phyloP scores from a whole-genome alignment of 2,113 vertebrate species.

The Electrona antarctica region DNA sequence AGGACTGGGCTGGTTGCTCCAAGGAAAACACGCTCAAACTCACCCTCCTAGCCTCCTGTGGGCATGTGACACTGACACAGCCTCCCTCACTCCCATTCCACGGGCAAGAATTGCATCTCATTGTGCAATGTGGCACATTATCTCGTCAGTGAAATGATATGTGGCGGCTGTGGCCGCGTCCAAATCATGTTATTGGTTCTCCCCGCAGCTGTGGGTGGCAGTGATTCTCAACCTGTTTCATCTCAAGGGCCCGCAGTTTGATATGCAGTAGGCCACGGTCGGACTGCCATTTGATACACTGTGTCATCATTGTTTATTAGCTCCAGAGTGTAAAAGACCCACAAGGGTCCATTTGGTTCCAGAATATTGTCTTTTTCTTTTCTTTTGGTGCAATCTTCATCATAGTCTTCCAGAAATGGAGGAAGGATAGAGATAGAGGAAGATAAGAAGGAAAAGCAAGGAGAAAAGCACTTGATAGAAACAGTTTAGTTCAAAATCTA shows the following conservation, averaged over 20 bases:
- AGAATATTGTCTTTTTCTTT: too few species aligned
- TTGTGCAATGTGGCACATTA: background rate
- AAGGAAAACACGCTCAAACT: constrained; percentile 48
- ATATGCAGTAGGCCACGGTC: background rate
- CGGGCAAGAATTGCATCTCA: constrained; percentile 12
- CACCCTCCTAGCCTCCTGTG: constrained; percentile 21
- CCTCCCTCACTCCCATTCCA: constrained; percentile 10
- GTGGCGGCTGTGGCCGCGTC: constrained; percentile 2
- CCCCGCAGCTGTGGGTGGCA: constrained; percentile 2
- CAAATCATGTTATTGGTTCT: constrained; percentile 40
- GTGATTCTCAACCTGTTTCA: too few species aligned
- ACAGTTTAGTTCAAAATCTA: too few species aligned
- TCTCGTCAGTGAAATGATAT: constrained; percentile 12
- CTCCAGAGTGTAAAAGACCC: too few species aligned
- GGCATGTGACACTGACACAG: constrained; percentile 34
- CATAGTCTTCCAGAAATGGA: too few species aligned
- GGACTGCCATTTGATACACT: too few species aligned
- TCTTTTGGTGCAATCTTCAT: too few species aligned
- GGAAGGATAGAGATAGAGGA: too few species aligned
- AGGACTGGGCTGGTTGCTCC: constrained; percentile 27
- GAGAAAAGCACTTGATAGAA: too few species aligned
- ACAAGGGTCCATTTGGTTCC: too few species aligned
- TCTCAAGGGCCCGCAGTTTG: background rate
- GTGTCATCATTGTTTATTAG: too few species aligned
- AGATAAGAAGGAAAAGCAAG: too few species aligned